phyloP scores from a whole-genome alignment of 2,888 invertebrate genomes.

The Yponomeuta cagnagella region DNA sequence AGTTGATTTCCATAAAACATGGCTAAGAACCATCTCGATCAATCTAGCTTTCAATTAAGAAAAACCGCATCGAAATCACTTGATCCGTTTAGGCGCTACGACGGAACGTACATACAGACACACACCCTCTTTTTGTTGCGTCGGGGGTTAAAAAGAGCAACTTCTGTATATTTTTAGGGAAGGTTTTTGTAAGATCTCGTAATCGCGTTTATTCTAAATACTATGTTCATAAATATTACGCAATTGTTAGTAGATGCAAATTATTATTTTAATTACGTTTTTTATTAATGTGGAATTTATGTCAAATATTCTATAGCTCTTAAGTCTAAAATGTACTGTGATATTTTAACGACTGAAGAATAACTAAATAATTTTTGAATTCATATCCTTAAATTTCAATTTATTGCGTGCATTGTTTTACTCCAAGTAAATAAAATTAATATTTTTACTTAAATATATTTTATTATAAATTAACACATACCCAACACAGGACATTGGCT shows the following conservation, averaged over 20 bases:
- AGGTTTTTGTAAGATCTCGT: constrained; percentile 11
- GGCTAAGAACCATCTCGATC: too few relatives aligned
- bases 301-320: constrained; percentile 10
- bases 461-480: constrained; percentile 73
- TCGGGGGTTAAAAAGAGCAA: not conserved
- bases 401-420: not conserved
- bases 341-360: constrained; percentile 50
- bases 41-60: too few relatives aligned
- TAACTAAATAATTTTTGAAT: constrained; percentile 46
- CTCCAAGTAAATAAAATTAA: constrained; percentile 22
- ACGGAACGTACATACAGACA: too few relatives aligned
- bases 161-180: constrained; percentile 5
- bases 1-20: too few relatives aligned
- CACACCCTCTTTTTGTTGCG: too few relatives aligned
- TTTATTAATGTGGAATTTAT: constrained; percentile 2
- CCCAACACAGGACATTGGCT: constrained; percentile 72
- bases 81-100: too few relatives aligned
- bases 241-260: not conserved
- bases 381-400: not conserved
- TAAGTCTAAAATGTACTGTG: constrained; percentile 41
- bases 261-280: not conserved
- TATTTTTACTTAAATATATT: constrained; percentile 56
- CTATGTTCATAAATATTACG: constrained; percentile 5
- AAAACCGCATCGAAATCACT: too few relatives aligned
- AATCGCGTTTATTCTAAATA: constrained; percentile 11